Percentiles rank a stretch among this genome's conserved stretches.
Conservation (phyloP, 2,888 invertebrate species). For the Trichacis sp. region DNA sequence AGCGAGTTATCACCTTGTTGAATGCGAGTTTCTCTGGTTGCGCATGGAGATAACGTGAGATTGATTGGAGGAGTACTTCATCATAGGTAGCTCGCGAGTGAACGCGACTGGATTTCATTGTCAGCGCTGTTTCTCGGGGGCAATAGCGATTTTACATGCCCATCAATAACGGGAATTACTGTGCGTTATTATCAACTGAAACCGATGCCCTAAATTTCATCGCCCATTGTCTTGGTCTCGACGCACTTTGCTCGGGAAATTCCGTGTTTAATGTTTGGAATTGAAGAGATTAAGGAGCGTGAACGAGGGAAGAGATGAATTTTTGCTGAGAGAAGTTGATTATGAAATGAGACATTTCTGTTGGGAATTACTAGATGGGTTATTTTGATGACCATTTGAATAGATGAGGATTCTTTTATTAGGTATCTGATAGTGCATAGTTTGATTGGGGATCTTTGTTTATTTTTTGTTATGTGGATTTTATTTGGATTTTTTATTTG, state of each 20-base stretch:
- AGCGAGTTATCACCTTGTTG: constrained; percentile 29
- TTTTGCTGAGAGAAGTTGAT: too few species aligned
- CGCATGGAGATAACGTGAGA: constrained; percentile 35
- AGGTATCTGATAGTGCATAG: too few species aligned
- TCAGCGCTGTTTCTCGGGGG: not conserved
- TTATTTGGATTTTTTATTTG: too few species aligned
- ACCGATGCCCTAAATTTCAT: not conserved
- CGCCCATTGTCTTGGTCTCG: not conserved
- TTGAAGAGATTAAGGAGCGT: too few species aligned
- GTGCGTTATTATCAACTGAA: not conserved
- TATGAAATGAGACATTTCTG: too few species aligned
- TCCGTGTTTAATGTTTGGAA: too few species aligned
- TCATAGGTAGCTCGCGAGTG: constrained; percentile 14
- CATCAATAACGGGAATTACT: not conserved
- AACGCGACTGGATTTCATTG: not conserved
- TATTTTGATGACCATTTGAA: too few species aligned
- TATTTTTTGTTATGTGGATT: too few species aligned
- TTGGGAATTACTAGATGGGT: too few species aligned
- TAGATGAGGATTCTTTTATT: too few species aligned
- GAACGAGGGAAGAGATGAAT: too few species aligned
- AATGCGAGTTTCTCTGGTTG: constrained; percentile 23
- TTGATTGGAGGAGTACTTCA: constrained; percentile 38
- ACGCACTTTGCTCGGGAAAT: not conserved
- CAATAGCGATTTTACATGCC: not conserved
- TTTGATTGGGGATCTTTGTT: too few species aligned